Evolutionary conservation across 1,140 invertebrate species (phyloP), one percentile per base, ranked within the genome.

Genomic region (Yoshiicerus persimilis): DNA sequence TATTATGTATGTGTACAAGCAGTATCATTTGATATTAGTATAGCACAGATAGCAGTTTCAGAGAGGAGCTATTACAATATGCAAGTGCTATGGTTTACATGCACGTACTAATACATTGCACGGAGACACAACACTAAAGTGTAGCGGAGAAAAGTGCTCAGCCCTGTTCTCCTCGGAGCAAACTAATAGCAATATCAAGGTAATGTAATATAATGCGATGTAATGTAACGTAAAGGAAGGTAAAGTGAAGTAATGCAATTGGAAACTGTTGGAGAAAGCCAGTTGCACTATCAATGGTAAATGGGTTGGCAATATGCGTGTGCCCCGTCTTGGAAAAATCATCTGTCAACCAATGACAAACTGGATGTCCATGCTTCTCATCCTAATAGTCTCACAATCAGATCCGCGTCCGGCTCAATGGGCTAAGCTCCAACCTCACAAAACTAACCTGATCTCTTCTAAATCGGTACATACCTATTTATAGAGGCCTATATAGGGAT

Each of bases 341-440:
- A 80, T 36, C n/a, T 84, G 83, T 84, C 83, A 84, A 41, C 83
- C 38, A 41, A 84, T 47, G 83, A 84, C 83, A 84, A 84, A 84
- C 83, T 84, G 83, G 38, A 30, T 84, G 83, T 84, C 83, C 83
- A 84, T 84, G 83, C 41, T 62, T 62, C 41, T 47, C 83, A 84
- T 84, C 41, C 83, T 47, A 84, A 84, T 84, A 25, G 83, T 41
- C 41, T 84, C 83, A 84, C 83, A 84, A 84, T 84, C 83, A 84
- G 47, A 47, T 47, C 38, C 38, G 83, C n/a, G 47, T 84, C 83
- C 38, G 83, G n/a, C 30, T 62, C 38, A 84, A 84, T 62, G 83
- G 83, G 83, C 75, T 36, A 80, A 34, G 32, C 75, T 80, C 75
- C 75, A 80, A 34, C 30, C 34, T 80, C 75, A n/a, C 16, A 16